These are phyloP conservation scores for Epirrhoe alternata DNA, from an alignment of 2,888 invertebrate genomes.

Conservation along the genomic window DNA sequence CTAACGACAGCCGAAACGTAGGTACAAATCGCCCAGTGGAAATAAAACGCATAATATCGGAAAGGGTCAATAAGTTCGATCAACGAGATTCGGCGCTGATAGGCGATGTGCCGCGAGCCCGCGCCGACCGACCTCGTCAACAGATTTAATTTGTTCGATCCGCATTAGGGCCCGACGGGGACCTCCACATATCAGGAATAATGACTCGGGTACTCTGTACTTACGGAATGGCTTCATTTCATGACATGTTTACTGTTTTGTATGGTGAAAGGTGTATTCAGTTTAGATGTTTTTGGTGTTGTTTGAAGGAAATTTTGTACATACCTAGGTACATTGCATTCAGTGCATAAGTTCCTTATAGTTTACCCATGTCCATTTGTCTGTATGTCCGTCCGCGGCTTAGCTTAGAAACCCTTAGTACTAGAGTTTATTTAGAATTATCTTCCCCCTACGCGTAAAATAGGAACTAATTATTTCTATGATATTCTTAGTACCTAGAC, in stretches of 20 bases:
- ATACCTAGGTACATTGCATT: no score
- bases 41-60: slow-evolving; percentile 1
- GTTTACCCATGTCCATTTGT: no score
- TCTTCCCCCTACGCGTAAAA: no score
- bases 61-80: slow-evolving; percentile 1
- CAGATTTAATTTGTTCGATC: slow-evolving; percentile 58
- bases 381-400: no score
- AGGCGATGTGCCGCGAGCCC: neutral
- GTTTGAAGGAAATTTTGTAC: no score
- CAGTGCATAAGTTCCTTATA: no score
- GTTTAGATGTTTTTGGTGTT: no score
- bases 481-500: no score
- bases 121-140: slow-evolving; percentile 57
- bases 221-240: slow-evolving; percentile 10
- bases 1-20: neutral
- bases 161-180: slow-evolving; percentile 45
- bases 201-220: slow-evolving; percentile 13
- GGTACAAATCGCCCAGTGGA: neutral
- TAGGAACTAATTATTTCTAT: no score
- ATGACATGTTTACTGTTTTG: neutral
- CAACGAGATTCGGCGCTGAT: slow-evolving; percentile 1
- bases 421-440: no score
- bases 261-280: neutral
- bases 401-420: no score
- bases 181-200: slow-evolving; percentile 35